Base-by-base conservation (phyloP, 2,888 invertebrate genomes). In the Torymus aiolomorphi region DNA sequence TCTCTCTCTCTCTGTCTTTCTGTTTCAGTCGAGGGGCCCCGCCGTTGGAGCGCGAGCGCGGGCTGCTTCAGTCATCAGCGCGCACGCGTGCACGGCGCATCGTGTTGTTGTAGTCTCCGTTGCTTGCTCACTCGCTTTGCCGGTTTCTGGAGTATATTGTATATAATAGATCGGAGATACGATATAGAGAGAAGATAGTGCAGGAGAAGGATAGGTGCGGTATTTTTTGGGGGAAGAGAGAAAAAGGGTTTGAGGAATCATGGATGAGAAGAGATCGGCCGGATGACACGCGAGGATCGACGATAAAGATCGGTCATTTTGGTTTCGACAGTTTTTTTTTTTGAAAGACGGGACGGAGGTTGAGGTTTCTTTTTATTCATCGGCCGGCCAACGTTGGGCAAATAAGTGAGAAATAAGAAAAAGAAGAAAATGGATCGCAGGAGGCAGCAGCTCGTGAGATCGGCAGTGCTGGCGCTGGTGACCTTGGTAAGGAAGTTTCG, bases 41-140 rank as follows among this genome's bases (percentile, higher is more conserved):
- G 3, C 31, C 31, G 31, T 31, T 31, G 31, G 31, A 31, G 31
- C 31, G 31, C 31, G 31, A 31, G 31, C 31, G 8, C 69, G 71
- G 85, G 56, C 49, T 62, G 66, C 84, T 86, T 87, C 89, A 89
- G 89, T 89, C 87, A 88, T 86, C 85, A 86, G 85, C 85, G 87
- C 85, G 88, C 86, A 85, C 85, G 87, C 88, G 85, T 84, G 80
- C 82, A 84, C 82, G 65, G 66, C 82, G 82, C 84, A 31, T 31
- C 31, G 31, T 31, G 31, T 31, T 31, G 31, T 31, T 31, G 8
- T 31, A 20, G 20, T 1, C 20, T 20, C 20, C 20, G 20, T 20
- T 20, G 20, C 20, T 20, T 2, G 20, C 20, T 20, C 2, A 20
- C 20, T 5, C 4, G 31, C 31, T 31, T 31, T 31, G 31, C 31